These are phyloP conservation scores for Holothuria leucospilota DNA, from an alignment of 53 echinoderm and acorn worm species.

Conservation along the genomic window DNA sequence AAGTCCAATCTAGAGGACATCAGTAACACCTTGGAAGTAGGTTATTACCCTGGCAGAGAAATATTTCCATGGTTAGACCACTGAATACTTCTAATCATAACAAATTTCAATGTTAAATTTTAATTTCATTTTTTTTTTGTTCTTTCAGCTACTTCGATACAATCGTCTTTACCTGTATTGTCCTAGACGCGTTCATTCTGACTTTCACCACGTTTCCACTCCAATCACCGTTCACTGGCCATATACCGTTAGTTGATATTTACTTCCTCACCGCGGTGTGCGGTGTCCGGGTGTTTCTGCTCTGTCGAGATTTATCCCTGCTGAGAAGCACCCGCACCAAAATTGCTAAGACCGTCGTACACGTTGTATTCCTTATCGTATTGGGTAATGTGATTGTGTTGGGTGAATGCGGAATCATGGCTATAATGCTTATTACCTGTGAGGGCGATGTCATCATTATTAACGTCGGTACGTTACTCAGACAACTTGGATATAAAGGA, in stretches of 20 bases:
- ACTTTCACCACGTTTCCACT: constrained; percentile 24
- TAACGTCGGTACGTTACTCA: constrained; percentile 68
- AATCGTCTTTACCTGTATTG: neutral
- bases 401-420: constrained; percentile 71
- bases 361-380: constrained; percentile 70
- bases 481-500: constrained; percentile 58
- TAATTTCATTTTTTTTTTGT: neutral
- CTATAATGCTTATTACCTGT: constrained; percentile 69
- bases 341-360: constrained; percentile 66
- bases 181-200: constrained; percentile 6
- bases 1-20: no score
- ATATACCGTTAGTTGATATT: constrained; percentile 21
- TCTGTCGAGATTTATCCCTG: constrained; percentile 47
- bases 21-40: no score
- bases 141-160: constrained; percentile 45
- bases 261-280: constrained; percentile 36
- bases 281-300: constrained; percentile 44
- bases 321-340: constrained; percentile 62
- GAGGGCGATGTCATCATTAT: constrained; percentile 67
- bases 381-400: constrained; percentile 58
- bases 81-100: no score
- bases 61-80: no score
- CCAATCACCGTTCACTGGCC: neutral
- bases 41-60: no score
- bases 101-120: no score